These are phyloP conservation scores for Dryobotodes eremita DNA, from an alignment of 2,888 invertebrate genomes.

Conservation along the genomic window DNA sequence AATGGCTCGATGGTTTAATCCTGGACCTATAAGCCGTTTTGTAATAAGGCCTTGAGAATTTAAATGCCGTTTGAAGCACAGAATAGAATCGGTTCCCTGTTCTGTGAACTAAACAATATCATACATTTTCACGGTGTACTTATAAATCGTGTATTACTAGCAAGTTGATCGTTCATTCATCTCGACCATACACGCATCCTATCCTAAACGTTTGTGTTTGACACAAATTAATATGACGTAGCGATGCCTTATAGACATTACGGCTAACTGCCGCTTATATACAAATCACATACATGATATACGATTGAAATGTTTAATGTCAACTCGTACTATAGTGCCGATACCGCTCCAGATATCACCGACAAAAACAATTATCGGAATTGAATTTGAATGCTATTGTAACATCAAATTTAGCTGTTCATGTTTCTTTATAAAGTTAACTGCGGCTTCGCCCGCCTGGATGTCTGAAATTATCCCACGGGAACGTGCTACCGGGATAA, in stretches of 20 bases:
- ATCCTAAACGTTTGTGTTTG: slow-evolving; percentile 73
- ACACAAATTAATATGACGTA: slow-evolving; percentile 75
- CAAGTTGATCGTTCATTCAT: slow-evolving; percentile 48
- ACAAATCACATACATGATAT: slow-evolving; percentile 61
- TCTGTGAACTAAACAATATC: slow-evolving; percentile 40
- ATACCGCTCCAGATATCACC: not conserved
- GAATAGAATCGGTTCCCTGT: not conserved
- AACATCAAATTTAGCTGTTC: not conserved
- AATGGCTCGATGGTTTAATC: not conserved
- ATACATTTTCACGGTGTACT: slow-evolving; percentile 47
- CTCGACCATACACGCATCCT: slow-evolving; percentile 54
- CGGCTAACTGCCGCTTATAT: slow-evolving; percentile 57
- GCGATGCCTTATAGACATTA: slow-evolving; percentile 69
- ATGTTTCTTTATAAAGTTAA: not conserved
- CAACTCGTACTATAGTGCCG: slow-evolving; percentile 15
- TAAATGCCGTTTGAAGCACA: slow-evolving; percentile 51
- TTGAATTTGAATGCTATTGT: not conserved
- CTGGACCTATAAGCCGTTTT: not conserved
- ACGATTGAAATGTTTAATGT: slow-evolving; percentile 43
- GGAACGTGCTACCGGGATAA: too few species aligned
- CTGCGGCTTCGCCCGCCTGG: too few species aligned
- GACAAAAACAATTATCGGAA: slow-evolving; percentile 4
- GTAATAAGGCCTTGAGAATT: not conserved
- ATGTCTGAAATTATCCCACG: too few species aligned
- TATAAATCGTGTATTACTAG: slow-evolving; percentile 39